Base-by-base conservation (phyloP, 92 coral and sea anemone species). In the Bergia puertoricense region DNA sequence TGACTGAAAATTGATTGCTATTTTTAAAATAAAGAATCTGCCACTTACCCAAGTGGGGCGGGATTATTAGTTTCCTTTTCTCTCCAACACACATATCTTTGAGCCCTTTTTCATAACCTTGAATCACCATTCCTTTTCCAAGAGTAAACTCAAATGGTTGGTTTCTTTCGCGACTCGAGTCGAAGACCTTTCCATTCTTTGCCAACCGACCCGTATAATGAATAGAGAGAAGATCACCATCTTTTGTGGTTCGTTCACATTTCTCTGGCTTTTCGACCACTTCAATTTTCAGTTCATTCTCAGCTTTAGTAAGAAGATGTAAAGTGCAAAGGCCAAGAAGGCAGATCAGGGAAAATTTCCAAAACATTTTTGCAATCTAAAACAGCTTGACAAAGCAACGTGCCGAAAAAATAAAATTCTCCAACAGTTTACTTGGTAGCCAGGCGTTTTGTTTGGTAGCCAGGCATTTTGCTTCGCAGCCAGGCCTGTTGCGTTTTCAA, bases 11-110 rank as follows among this genome's bases (percentile, higher is more conserved):
- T 4, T 36, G 14, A 4, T 54, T 62, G 69, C 0, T 22, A 4
- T 0, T 8, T 48, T 8, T 8, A 45, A 50, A 46, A 38, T 37
- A 30, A 41, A 5, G 15, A 45, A 36, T n/a, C 23, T 15, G 42
- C 66, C 8, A 41, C 89, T 88, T 88, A 95, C 98, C 98, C 16
- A 97, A 86, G 71, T 95, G 97, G 73, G 99, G 92, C 36, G 99
- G 99, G 41, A 97, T 95, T 2, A 91, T 91, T 8, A 97, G 96
- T 73, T 95, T 96, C 85, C 99, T 91, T 73, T 89, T 88, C 80
- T 97, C 99, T n/a, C 99, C 99, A 59, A 93, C 92, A 74, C 99
- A 97, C 99, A 97, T 97, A 86, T 92, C 98, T 80, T 94, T 79
- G 30, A 97, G 97, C 22, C 99, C 99, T 85, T 94, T 88, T 69